These are phyloP conservation scores for Micromys minutus DNA, from an alignment of 2,113 vertebrate genomes.

Conservation along the genomic window DNA sequence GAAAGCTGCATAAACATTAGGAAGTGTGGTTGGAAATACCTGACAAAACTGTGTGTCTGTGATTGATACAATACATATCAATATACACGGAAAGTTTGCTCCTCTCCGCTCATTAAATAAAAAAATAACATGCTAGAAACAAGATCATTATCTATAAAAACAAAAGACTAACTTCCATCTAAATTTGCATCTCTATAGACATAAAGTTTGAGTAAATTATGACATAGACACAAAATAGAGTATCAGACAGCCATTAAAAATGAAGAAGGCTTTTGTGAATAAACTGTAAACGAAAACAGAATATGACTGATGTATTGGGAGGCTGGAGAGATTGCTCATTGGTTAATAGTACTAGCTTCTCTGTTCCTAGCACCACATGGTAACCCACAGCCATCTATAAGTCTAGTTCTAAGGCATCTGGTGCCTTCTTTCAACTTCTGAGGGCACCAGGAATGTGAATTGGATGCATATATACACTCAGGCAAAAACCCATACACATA, in stretches of 20 bases:
- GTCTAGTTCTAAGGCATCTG: background rate
- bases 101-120: background rate
- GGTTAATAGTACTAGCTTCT: no score
- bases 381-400: background rate
- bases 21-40: background rate
- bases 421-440: background rate
- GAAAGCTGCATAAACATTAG: background rate
- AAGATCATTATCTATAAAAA: background rate
- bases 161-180: background rate
- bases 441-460: background rate
- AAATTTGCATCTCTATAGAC: background rate
- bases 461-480: background rate
- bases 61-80: background rate
- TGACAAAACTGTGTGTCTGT: background rate
- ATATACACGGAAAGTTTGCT: background rate
- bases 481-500: background rate
- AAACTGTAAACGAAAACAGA: background rate
- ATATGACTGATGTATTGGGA: background rate
- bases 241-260: background rate
- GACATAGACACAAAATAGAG: background rate
- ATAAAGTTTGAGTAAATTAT: background rate
- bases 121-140: background rate
- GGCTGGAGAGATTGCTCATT: background rate
- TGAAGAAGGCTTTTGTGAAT: background rate
- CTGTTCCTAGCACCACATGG: background rate